phyloP scores from a whole-genome alignment of 2,113 vertebrate genomes.

The Cygnus atratus region DNA sequence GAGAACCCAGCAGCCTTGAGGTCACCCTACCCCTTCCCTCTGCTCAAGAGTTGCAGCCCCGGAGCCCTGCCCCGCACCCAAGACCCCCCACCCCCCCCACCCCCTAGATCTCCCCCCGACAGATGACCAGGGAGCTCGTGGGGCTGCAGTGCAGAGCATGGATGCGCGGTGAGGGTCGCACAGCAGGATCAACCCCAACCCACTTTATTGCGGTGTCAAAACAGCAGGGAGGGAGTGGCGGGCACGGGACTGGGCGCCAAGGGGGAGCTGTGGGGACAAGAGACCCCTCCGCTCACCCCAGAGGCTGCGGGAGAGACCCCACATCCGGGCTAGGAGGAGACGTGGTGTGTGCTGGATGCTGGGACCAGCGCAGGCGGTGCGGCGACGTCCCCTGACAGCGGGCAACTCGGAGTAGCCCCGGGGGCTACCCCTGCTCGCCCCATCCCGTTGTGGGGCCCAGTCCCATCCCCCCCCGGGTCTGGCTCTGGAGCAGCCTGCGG shows the following conservation, averaged over 20 bases:
- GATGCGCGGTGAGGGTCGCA: background rate
- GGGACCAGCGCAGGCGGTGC: background rate
- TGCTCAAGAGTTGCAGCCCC: background rate
- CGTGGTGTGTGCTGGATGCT: accelerated
- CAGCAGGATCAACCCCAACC: background rate
- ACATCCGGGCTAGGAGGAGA: background rate
- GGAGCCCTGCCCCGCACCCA: background rate
- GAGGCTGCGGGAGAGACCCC: background rate
- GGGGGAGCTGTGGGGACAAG: background rate
- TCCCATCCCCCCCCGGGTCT: too few relatives aligned
- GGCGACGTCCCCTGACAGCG: too few relatives aligned
- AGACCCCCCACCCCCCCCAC: accelerated
- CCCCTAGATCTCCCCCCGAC: background rate
- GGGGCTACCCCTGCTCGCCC: accelerated
- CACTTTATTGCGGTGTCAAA: background rate
- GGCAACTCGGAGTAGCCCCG: accelerated
- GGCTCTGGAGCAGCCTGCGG: background rate
- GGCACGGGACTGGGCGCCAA: accelerated
- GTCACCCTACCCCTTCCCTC: background rate
- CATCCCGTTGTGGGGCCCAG: accelerated
- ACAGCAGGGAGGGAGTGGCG: background rate
- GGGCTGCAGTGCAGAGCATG: background rate
- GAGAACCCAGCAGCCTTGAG: background rate
- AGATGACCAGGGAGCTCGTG: background rate
- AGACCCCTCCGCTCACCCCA: background rate